Evolutionary conservation across 2,113 vertebrate genomes (phyloP).

Genomic region (Numida meleagris): DNA sequence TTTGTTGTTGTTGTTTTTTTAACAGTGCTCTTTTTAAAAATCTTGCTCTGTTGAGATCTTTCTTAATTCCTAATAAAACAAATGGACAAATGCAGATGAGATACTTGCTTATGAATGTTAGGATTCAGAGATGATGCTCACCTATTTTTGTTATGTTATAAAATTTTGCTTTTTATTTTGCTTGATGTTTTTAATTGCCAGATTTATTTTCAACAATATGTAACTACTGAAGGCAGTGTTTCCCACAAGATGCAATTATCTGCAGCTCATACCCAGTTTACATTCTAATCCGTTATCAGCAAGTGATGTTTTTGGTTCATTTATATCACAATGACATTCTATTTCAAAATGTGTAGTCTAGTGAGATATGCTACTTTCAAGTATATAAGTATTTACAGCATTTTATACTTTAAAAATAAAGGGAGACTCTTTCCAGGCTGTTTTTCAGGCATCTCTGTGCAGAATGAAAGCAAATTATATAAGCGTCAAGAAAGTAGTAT

Average conservation of each 20-base stretch:
- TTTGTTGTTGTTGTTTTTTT: background rate
- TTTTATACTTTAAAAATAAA: background rate
- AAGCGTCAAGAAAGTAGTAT: background rate
- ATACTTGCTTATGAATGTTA: background rate
- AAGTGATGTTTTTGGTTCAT: background rate
- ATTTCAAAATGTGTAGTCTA: background rate
- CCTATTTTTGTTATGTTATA: background rate
- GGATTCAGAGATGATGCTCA: background rate
- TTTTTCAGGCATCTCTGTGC: background rate
- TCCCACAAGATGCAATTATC: background rate
- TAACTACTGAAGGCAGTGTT: background rate
- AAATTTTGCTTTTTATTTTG: background rate
- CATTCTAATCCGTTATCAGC: background rate
- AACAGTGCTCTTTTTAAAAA: background rate
- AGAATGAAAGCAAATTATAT: background rate
- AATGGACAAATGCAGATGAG: background rate
- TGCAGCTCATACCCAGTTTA: background rate
- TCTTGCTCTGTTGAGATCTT: background rate
- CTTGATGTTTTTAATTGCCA: background rate
- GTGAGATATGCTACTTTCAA: background rate
- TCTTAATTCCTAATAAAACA: background rate
- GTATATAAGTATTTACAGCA: background rate
- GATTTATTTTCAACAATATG: background rate
- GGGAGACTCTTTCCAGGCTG: background rate
- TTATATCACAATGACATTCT: background rate